These are phyloP conservation scores for Musca vetustissima DNA, from an alignment of 1,140 invertebrate species.

Conservation along the genomic window DNA sequence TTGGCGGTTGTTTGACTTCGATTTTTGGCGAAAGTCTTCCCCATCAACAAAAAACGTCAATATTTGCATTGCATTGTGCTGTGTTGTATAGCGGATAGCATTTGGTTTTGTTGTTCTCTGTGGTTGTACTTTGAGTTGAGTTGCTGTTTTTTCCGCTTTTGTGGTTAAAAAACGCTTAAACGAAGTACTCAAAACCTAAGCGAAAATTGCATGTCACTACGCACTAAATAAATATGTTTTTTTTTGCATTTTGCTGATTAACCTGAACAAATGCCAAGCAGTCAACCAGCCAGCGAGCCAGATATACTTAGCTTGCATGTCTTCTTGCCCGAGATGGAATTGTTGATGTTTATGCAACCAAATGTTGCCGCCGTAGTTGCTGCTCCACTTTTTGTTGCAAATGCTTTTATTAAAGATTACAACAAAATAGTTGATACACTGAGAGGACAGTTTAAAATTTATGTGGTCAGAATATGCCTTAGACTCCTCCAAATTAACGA, in stretches of 20 bases:
- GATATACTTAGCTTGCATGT: too few species aligned
- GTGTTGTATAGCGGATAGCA: too few species aligned
- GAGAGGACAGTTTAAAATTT: too few species aligned
- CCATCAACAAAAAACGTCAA: neutral
- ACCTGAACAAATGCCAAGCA: neutral
- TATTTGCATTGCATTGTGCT: constrained; percentile 12
- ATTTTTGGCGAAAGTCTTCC: constrained; percentile 17
- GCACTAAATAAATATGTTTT: constrained; percentile 18
- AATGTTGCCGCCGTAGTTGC: too few species aligned
- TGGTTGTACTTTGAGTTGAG: neutral
- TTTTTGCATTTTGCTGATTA: constrained; percentile 2
- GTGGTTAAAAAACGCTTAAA: constrained; percentile 1
- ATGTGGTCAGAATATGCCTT: too few species aligned
- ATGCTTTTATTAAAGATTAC: too few species aligned
- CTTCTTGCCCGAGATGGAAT: too few species aligned
- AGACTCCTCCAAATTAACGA: too few species aligned
- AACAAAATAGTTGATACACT: too few species aligned
- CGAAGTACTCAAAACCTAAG: neutral
- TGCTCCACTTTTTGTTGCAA: too few species aligned
- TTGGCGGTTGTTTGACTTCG: constrained; percentile 10
- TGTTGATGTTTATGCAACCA: too few species aligned
- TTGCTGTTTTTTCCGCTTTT: neutral
- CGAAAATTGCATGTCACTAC: constrained; percentile 17
- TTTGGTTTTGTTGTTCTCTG: constrained; percentile 1
- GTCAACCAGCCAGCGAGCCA: too few species aligned